Percentiles rank a stretch among this genome's conserved stretches.
Conservation (phyloP, 2,888 invertebrate species). For the Idaea aversata region DNA sequence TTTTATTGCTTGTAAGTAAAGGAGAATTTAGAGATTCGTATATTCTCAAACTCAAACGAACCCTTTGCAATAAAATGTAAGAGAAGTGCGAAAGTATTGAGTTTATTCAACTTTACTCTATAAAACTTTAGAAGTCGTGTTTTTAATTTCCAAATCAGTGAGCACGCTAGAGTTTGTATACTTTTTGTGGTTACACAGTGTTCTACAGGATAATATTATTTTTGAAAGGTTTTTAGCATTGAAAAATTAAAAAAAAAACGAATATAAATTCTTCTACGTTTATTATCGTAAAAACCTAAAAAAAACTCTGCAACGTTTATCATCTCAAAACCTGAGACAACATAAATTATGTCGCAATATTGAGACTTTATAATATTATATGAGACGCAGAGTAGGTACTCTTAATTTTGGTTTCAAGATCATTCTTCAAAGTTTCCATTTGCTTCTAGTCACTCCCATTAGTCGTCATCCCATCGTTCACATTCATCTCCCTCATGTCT, state of each 20-base stretch:
- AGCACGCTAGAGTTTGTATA: conserved; percentile 49
- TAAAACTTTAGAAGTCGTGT: conserved; percentile 63
- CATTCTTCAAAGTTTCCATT: no score
- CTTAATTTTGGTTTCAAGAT: no score
- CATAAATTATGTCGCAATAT: not conserved
- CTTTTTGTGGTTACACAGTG: conserved; percentile 44
- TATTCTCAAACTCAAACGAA: not conserved
- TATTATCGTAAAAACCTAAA: no score
- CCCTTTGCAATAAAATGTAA: conserved; percentile 34
- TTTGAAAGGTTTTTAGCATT: not conserved
- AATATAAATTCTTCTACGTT: not conserved
- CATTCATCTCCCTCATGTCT: no score
- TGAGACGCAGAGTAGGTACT: no score
- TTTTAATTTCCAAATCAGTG: conserved; percentile 71
- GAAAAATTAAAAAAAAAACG: not conserved
- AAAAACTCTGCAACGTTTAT: no score
- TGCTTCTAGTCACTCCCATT: no score
- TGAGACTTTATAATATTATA: no score
- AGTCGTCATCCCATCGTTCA: no score
- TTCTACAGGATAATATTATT: not conserved
- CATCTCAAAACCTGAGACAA: not conserved
- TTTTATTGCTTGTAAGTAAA: not conserved
- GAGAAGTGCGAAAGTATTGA: conserved; percentile 42
- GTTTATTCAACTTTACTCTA: conserved; percentile 57
- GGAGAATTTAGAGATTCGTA: conserved; percentile 1